Conservation (phyloP, 2,113 vertebrate genomes). For the Isurus oxyrinchus region DNA sequence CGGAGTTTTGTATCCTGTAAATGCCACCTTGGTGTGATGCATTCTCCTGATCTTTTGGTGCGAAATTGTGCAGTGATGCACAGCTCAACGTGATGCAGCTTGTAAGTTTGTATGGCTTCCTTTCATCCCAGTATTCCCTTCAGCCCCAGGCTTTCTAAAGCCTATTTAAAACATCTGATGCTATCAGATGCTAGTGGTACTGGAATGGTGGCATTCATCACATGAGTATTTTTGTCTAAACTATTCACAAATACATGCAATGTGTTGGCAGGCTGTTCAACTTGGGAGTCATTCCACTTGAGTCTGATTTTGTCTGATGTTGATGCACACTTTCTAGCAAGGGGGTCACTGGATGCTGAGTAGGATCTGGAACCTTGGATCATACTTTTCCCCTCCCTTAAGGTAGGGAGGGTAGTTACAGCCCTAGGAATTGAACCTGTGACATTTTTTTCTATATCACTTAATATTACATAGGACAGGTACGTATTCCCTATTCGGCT, state of each 20-base stretch:
- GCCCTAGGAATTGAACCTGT: neutral
- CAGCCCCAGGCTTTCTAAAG: neutral
- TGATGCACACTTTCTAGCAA: neutral
- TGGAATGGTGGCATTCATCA: neutral
- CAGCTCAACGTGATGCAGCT: neutral
- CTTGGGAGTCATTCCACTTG: neutral
- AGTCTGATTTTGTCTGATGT: neutral
- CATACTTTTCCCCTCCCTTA: neutral
- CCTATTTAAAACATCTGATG: neutral
- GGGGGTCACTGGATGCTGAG: neutral
- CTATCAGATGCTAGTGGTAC: neutral
- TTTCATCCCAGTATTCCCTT: neutral
- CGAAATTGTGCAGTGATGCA: conserved; percentile 1
- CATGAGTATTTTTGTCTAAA: neutral
- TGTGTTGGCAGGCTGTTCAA: neutral
- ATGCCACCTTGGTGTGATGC: neutral
- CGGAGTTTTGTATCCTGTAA: neutral
- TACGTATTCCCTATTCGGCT: neutral
- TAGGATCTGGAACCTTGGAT: neutral
- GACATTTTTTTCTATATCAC: neutral
- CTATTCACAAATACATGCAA: neutral
- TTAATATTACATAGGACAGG: neutral
- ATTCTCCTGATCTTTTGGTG: neutral
- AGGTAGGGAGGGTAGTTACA: neutral
- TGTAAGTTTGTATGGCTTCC: neutral